phyloP scores from a whole-genome alignment of 2,888 invertebrate genomes.

The Rapana venosa region DNA sequence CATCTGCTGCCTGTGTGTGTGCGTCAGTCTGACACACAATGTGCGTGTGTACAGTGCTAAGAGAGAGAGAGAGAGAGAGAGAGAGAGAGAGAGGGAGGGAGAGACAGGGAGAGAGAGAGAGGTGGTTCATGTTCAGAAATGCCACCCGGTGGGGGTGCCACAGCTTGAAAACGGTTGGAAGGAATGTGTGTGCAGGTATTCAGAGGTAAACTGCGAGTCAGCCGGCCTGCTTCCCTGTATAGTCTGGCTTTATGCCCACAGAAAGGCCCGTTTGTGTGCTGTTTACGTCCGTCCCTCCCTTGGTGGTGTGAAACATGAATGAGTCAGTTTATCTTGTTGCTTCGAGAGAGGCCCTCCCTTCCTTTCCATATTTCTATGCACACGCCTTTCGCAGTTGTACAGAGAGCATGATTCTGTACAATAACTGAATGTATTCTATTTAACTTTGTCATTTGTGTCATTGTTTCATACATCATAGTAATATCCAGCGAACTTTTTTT shows the following conservation, averaged over 20 bases:
- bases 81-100: not conserved
- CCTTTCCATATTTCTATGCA: not conserved
- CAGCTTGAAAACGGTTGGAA: not conserved
- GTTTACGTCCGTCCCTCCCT: not conserved
- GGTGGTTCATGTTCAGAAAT: not conserved
- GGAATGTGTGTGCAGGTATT: slow-evolving; percentile 16
- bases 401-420: too few relatives aligned
- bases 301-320: not conserved
- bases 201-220: not conserved
- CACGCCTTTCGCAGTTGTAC: not conserved
- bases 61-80: slow-evolving; percentile 7
- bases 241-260: not conserved
- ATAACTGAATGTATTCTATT: too few relatives aligned
- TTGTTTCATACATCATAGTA: too few relatives aligned
- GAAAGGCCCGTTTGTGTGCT: not conserved
- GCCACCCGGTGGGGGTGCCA: not conserved
- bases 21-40: too few relatives aligned
- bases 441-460: too few relatives aligned
- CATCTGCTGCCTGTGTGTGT: too few relatives aligned
- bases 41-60: not conserved
- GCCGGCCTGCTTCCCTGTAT: not conserved
- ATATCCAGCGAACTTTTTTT: too few relatives aligned
- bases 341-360: too few relatives aligned
- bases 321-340: not conserved
- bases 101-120: not conserved